phyloP scores from a whole-genome alignment of 2,888 invertebrate species.

The Kryphioiulus occultus region DNA sequence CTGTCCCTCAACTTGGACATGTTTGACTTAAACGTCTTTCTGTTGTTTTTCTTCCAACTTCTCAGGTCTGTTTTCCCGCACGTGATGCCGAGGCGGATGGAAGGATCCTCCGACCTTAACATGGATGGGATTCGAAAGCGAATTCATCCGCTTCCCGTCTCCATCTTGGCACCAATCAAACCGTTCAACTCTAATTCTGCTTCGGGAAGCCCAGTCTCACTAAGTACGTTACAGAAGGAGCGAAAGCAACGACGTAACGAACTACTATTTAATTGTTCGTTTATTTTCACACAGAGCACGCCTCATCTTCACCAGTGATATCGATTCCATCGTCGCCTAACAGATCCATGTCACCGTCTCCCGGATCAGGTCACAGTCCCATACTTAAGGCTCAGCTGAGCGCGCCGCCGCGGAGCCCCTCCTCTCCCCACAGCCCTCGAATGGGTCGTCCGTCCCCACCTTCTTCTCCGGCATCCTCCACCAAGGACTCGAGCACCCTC shows the following conservation, averaged over 20 bases:
- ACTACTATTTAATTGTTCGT: no score
- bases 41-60: no score
- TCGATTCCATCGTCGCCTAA: conserved; percentile 45
- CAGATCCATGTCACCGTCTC: conserved; percentile 47
- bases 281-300: neutral
- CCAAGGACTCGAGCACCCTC: conserved; percentile 74
- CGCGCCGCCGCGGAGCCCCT: conserved; percentile 67
- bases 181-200: conserved; percentile 12
- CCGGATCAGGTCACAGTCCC: conserved; percentile 62
- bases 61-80: conserved; percentile 54
- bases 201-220: neutral
- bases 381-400: conserved; percentile 86
- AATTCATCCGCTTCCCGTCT: conserved; percentile 58
- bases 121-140: conserved; percentile 58
- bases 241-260: no score
- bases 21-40: no score
- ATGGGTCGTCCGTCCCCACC: conserved; percentile 53
- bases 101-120: conserved; percentile 56
- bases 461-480: conserved; percentile 55
- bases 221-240: no score
- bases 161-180: conserved; percentile 50
- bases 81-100: conserved; percentile 48
- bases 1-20: no score
- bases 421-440: conserved; percentile 49
- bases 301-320: conserved; percentile 1